A percentile compares a stretch with the other conserved stretches of the same genome.
These are phyloP conservation scores for Hanleya hanleyi DNA, from an alignment of 2,888 invertebrate species.

Conservation along the genomic window DNA sequence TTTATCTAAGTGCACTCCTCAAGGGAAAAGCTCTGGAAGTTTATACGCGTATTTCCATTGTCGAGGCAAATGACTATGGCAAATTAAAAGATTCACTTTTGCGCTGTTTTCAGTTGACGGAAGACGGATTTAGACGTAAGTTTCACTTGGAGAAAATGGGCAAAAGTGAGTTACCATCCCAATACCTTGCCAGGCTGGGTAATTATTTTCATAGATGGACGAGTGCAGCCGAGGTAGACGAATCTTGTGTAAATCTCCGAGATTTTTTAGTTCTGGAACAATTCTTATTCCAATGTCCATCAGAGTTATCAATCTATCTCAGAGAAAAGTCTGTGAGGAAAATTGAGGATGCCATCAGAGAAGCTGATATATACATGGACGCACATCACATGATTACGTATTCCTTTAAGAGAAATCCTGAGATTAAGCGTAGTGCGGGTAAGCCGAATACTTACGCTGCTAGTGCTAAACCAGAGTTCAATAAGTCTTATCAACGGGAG, in stretches of 20 bases:
- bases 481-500: too few species aligned
- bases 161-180: slow-evolving; percentile 15
- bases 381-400: background rate
- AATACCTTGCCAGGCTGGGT: slow-evolving; percentile 20
- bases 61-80: slow-evolving; percentile 17
- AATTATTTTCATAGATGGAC: slow-evolving; percentile 19
- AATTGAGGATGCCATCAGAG: background rate
- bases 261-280: background rate
- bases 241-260: background rate
- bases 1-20: background rate
- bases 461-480: too few species aligned
- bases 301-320: background rate
- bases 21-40: slow-evolving; percentile 25
- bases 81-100: slow-evolving; percentile 19
- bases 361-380: background rate
- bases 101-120: slow-evolving; percentile 23
- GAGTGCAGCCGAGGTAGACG: background rate
- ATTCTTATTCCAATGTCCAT: background rate
- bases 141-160: slow-evolving; percentile 16
- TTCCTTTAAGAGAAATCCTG: too few species aligned
- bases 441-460: too few species aligned
- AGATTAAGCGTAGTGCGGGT: too few species aligned
- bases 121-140: slow-evolving; percentile 20
- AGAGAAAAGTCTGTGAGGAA: background rate
- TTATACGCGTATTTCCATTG: slow-evolving; percentile 16